Evolutionary conservation across 2,888 invertebrate genomes (phyloP), one percentile per base, ranked within the genome.

Genomic region (Lithodes maja): DNA sequence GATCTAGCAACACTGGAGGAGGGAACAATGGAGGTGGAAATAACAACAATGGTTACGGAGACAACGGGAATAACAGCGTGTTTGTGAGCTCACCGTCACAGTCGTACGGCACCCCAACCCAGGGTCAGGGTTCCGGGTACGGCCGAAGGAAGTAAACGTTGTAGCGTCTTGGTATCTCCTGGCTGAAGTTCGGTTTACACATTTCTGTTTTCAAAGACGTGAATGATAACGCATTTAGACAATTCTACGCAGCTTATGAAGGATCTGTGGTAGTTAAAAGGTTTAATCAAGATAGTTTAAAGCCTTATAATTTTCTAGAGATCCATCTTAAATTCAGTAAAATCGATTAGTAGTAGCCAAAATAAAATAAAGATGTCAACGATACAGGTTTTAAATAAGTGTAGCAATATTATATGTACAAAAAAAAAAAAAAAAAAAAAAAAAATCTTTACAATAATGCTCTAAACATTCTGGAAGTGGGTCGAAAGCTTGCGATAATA

Each of bases 21-120:
- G 55, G 75, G 9, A 17, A 49, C 9, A 17, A n/a, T 3, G 79
- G 79, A n/a, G 79, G 79, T 7, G 53, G 79, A 52, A 3, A 49
- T 50, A 61, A 61, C 49, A 79, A n/a, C 12, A 55, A 17, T 12
- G 82, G 82, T 49, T 68, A 69, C 69, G 82, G 82, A 15, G 52
- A 50, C 15, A 12, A 50, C 15, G 80, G 80, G 9, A 17, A 52
- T 52, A 52, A 55, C 50, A 55, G 55, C 5, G 69, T 49, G 5
- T 82, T 50, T n/a, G 61, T 50, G 2, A 49, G 79, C 50, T 49
- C 77, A 50, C 77, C 49, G 1, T 50, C 77, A 77, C 77, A 77
- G 12, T 15, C 77, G 3, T 79, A 79, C 53, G 53, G n/a, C 3
- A 53, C 71, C 12, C 71, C 71, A 71, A 71, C n/a, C 71, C 2